These are phyloP conservation scores for Sander lucioperca DNA, from an alignment of 2,113 vertebrate species.

Conservation along the genomic window DNA sequence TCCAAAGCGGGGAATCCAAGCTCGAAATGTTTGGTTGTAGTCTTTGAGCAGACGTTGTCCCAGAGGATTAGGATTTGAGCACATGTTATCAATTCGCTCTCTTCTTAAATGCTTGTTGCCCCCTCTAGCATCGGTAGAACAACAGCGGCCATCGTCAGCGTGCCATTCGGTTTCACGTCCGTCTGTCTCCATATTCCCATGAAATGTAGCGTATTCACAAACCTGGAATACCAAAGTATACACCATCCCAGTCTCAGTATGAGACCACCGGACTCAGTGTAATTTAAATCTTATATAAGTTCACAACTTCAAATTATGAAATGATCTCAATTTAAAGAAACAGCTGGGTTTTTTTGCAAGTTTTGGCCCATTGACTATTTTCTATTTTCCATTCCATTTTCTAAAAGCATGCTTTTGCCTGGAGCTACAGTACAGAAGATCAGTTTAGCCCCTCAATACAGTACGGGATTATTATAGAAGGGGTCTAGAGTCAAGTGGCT, in stretches of 20 bases:
- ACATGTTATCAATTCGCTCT: conserved; percentile 64
- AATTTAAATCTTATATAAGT: background rate
- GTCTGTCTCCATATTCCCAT: conserved; percentile 57
- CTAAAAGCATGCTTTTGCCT: background rate
- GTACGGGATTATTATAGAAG: background rate
- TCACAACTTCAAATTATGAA: background rate
- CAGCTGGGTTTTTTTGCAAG: background rate
- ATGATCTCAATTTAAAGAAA: background rate
- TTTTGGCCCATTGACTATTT: background rate
- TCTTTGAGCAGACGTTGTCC: conserved; percentile 66
- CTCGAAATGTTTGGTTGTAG: conserved; percentile 67
- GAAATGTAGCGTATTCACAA: conserved; percentile 17
- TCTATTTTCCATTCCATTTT: background rate
- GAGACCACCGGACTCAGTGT: background rate
- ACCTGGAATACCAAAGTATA: background rate
- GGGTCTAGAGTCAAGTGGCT: background rate
- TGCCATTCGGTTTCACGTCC: conserved; percentile 14
- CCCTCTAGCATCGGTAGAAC: conserved; percentile 39
- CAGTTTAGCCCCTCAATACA: background rate
- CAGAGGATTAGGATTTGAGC: conserved; percentile 74
- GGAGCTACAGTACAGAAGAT: background rate
- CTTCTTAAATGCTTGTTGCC: conserved; percentile 50
- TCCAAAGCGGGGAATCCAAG: conserved; percentile 70
- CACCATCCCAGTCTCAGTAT: background rate
- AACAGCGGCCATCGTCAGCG: conserved; percentile 23